Percentiles rank a stretch among this genome's conserved stretches.
Evolutionary conservation across 2,797 vertebrate species (phyloP).

Genomic region (Sphenodon punctatus): DNA sequence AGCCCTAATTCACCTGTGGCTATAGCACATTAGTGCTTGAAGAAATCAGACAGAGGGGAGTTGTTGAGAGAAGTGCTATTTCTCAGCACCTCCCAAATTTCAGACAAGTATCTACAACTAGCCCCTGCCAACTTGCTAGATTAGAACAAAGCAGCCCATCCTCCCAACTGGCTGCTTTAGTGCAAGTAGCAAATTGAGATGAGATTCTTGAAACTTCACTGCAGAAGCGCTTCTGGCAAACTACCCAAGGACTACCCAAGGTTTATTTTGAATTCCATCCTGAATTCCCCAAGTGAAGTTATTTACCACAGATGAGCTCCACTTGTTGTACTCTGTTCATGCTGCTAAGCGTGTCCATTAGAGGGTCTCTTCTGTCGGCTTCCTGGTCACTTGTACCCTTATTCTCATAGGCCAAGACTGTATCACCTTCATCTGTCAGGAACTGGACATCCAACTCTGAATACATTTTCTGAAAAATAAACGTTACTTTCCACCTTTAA

Average conservation of each 20-base stretch:
- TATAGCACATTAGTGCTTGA: too few species aligned
- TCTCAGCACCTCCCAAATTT: too few species aligned
- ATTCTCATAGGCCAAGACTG: conserved; percentile 91
- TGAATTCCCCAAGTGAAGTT: neutral
- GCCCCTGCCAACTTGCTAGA: neutral
- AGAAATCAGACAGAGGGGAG: too few species aligned
- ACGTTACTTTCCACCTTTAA: neutral
- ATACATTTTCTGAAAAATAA: conserved; percentile 81
- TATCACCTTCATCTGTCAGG: conserved; percentile 91
- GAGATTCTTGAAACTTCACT: neutral
- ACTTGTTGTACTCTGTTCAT: conserved; percentile 92
- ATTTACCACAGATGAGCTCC: conserved; percentile 92
- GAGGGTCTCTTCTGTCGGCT: conserved; percentile 81
- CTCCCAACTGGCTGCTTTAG: neutral
- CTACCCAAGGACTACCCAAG: too few species aligned
- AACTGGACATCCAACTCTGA: conserved; percentile 86
- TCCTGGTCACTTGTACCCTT: conserved; percentile 85
- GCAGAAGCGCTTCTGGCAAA: neutral
- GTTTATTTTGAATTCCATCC: too few species aligned
- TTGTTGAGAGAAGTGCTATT: too few species aligned
- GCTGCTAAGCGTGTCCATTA: conserved; percentile 87
- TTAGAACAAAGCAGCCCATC: neutral
- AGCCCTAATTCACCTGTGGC: too few species aligned
- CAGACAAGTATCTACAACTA: neutral
- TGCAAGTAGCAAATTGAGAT: neutral